These are phyloP conservation scores for Phaedon cochleariae DNA, from an alignment of 2,888 invertebrate species.

Conservation along the genomic window DNA sequence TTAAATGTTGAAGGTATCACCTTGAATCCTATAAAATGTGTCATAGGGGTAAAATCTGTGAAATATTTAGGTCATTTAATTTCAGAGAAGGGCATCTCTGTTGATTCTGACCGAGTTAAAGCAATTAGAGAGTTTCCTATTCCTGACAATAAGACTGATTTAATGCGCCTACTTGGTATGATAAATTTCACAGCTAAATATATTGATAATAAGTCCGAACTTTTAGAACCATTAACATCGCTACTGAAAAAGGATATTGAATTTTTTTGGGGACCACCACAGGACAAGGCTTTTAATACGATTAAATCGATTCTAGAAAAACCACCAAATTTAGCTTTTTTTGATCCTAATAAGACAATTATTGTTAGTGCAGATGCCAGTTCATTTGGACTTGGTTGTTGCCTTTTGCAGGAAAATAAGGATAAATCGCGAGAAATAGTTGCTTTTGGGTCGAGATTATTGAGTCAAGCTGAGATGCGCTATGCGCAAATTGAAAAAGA, in stretches of 20 bases:
- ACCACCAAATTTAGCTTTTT: slow-evolving; percentile 33
- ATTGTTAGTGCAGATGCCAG: slow-evolving; percentile 46
- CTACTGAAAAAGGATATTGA: slow-evolving; percentile 21
- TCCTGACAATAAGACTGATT: slow-evolving; percentile 38
- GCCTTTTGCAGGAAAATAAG: slow-evolving; percentile 39
- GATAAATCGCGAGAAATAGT: slow-evolving; percentile 44
- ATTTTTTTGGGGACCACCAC: not conserved
- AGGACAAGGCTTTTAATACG: not conserved
- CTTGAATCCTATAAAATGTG: not conserved
- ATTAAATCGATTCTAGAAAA: not conserved
- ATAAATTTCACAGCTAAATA: slow-evolving; percentile 17
- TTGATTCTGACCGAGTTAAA: not conserved
- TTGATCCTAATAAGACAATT: slow-evolving; percentile 43
- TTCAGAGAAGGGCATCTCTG: not conserved
- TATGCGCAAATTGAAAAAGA: slow-evolving; percentile 58
- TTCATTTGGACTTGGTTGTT: slow-evolving; percentile 39
- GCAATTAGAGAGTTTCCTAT: slow-evolving; percentile 29
- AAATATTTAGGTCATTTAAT: slow-evolving; percentile 6
- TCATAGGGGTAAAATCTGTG: not conserved
- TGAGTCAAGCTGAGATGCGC: slow-evolving; percentile 49
- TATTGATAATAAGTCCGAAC: slow-evolving; percentile 18
- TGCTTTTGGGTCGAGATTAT: slow-evolving; percentile 51
- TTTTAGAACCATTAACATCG: slow-evolving; percentile 21
- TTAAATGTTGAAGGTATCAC: not conserved
- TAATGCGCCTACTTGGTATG: slow-evolving; percentile 32